Conservation (phyloP, 2,888 invertebrate genomes). For the Tholera decimalis region DNA sequence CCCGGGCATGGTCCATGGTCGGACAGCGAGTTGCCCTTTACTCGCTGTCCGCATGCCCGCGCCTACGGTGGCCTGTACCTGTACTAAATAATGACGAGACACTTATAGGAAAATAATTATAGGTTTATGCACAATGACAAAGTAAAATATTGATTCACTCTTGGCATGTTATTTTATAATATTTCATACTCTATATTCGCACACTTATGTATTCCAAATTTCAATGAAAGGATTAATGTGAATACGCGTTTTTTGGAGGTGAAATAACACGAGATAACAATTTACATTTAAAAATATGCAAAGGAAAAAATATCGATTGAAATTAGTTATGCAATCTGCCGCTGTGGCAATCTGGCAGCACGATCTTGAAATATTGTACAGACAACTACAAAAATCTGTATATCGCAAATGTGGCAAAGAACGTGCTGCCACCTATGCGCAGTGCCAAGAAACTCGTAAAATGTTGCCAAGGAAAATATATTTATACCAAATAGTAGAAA, state of each 20-base stretch:
- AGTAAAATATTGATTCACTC: neutral
- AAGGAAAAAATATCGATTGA: slow-evolving; percentile 54
- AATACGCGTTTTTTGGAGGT: neutral
- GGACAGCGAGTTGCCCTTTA: too few species aligned
- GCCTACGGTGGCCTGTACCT: too few species aligned
- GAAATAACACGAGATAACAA: slow-evolving; percentile 3
- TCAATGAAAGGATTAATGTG: neutral
- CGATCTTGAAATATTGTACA: slow-evolving; percentile 45
- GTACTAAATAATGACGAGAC: too few species aligned
- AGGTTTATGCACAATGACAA: slow-evolving; percentile 8
- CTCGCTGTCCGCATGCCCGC: too few species aligned
- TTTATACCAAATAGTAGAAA: slow-evolving; percentile 44
- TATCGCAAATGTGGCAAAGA: slow-evolving; percentile 23
- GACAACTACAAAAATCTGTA: slow-evolving; percentile 15
- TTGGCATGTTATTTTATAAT: slow-evolving; percentile 5
- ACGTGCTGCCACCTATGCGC: slow-evolving; percentile 59
- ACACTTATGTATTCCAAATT: slow-evolving; percentile 13
- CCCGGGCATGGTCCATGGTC: too few species aligned
- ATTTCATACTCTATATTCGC: slow-evolving; percentile 6
- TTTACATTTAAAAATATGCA: slow-evolving; percentile 13
- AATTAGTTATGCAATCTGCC: slow-evolving; percentile 62
- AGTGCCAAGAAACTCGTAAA: neutral
- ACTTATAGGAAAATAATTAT: neutral
- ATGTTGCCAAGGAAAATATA: slow-evolving; percentile 43
- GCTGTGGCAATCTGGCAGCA: slow-evolving; percentile 57